Evolutionary conservation across 2,888 invertebrate genomes (phyloP), one percentile per base, ranked within the genome.

Genomic region (Tenthredo livida): DNA sequence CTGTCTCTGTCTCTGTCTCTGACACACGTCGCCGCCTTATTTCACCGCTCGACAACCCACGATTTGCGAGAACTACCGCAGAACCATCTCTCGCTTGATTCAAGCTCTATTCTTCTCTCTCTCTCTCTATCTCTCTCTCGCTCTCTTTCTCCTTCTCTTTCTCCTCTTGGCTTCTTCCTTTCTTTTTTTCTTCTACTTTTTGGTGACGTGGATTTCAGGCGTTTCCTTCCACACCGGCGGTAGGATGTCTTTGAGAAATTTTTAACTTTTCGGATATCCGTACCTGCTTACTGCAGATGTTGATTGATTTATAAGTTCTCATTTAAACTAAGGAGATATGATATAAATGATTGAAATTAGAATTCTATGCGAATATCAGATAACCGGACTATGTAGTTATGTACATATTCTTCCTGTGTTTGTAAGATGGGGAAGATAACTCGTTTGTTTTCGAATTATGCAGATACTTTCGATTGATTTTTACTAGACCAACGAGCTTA

Each of bases 1-100:
- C 29, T 33, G 10, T 40, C n/a, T 15, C 67, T 29, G 15, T 67
- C n/a, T 80, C 58, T 80, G 21, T 40, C 61, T 50, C 29, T n/a
- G 33, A 50, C 50, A 17, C 77, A 33, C 77, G 29, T 54, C 77
- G 29, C 54, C 50, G 77, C 25, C 72, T 40, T 43, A 73, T 73
- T 40, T 43, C 37, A 15, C 43, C 43, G 72, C 72, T 73, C 29
- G 40, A 73, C 40, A 43, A 73, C 72, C 40, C n/a, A n/a, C 72
- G 72, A 73, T 40, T 73, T 73, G 72, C 72, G 43, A 73, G 72
- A 73, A 73, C 40, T 73, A 73, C 72, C 43, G 72, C 72, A 43
- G 40, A 73, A 43, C 54, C 72, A 43, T 73, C 77, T 25, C 77
- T 54, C 77, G 54, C 54, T 40, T 47, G 29, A 67, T 25, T 29